Evolutionary conservation across 2,888 invertebrate genomes (phyloP).

Genomic region (Meta bourneti): DNA sequence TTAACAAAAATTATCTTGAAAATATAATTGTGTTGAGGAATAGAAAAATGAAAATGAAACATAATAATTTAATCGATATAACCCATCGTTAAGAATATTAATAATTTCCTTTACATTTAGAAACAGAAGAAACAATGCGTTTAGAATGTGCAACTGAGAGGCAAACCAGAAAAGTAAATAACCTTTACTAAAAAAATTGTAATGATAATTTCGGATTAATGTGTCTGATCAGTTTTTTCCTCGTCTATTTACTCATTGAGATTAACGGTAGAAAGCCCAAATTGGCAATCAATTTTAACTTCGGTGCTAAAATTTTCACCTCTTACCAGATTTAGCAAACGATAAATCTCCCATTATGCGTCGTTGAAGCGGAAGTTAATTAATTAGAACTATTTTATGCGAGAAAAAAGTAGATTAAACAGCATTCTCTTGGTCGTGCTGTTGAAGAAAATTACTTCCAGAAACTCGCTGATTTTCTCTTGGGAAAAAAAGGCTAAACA

Average conservation of each 20-base stretch:
- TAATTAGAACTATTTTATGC: slow-evolving; percentile 52
- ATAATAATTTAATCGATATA: no score
- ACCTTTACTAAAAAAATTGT: background rate
- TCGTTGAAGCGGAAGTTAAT: slow-evolving; percentile 46
- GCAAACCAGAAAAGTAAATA: no score
- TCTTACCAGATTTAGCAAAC: slow-evolving; percentile 58
- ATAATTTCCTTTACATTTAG: no score
- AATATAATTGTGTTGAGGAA: no score
- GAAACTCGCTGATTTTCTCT: background rate
- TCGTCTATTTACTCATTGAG: slow-evolving; percentile 12
- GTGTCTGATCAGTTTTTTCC: background rate
- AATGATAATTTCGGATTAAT: background rate
- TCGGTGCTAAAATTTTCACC: slow-evolving; percentile 73
- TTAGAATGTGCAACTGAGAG: no score
- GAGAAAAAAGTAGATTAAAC: slow-evolving; percentile 21
- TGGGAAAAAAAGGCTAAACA: background rate
- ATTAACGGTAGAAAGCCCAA: slow-evolving; percentile 41
- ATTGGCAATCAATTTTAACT: slow-evolving; percentile 69
- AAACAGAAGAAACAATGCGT: no score
- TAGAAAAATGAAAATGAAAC: no score
- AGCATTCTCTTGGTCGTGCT: slow-evolving; percentile 19
- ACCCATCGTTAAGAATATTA: no score
- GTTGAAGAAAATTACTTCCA: slow-evolving; percentile 41
- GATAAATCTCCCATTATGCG: slow-evolving; percentile 63
- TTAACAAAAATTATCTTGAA: no score